Conservation (phyloP, 2,888 invertebrate genomes). For the Polydrusus pterygomalis region DNA sequence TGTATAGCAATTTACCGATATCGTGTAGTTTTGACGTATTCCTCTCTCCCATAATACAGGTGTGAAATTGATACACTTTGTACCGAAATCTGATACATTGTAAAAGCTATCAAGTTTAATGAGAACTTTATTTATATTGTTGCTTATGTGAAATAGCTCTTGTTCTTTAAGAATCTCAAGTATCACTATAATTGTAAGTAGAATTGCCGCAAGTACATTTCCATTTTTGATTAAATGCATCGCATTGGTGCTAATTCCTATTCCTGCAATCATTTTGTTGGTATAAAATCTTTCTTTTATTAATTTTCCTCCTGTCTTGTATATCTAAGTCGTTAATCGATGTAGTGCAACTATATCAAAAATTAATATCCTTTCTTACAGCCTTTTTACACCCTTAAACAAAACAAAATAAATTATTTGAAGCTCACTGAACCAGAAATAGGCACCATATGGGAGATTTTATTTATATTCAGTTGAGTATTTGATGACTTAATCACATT, state of each 20-base stretch:
- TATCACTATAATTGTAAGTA: background rate
- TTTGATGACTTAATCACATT: slow-evolving; percentile 47
- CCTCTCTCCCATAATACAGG: slow-evolving; percentile 19
- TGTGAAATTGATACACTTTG: slow-evolving; percentile 13
- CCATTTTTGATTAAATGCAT: too few relatives aligned
- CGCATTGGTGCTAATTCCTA: too few relatives aligned
- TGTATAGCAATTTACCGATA: too few relatives aligned
- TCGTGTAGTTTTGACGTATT: slow-evolving; percentile 18
- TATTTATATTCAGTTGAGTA: slow-evolving; percentile 43
- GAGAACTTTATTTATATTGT: slow-evolving; percentile 30
- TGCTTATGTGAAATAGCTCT: background rate
- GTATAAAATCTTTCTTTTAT: too few relatives aligned
- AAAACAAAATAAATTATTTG: slow-evolving; percentile 36
- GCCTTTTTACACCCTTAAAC: slow-evolving; percentile 17
- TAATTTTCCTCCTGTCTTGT: too few relatives aligned
- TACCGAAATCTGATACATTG: slow-evolving; percentile 1
- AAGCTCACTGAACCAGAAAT: slow-evolving; percentile 39
- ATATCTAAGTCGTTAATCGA: background rate
- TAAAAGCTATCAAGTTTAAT: slow-evolving; percentile 23
- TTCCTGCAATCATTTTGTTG: too few relatives aligned
- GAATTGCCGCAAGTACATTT: background rate
- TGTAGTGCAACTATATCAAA: slow-evolving; percentile 4
- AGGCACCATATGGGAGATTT: slow-evolving; percentile 33
- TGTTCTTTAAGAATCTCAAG: too few relatives aligned
- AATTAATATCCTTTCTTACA: background rate